Conservation (phyloP, 2,888 invertebrate genomes). For the Metopia argyrocephala region DNA sequence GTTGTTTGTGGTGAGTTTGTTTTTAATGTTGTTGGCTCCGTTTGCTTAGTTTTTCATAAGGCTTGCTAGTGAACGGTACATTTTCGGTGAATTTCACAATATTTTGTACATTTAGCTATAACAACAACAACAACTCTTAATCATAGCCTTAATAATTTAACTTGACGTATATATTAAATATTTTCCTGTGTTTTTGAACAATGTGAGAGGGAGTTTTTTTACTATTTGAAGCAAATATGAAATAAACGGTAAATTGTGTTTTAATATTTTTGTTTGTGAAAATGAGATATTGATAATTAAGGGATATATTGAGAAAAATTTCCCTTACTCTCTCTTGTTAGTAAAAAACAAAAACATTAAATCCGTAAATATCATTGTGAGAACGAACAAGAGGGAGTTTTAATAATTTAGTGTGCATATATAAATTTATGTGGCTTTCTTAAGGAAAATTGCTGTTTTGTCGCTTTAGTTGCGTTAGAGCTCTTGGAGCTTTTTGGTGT, state of each 20-base stretch:
- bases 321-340: constrained; percentile 5
- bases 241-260: constrained; percentile 58
- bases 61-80: constrained; percentile 63
- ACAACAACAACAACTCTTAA: constrained; percentile 23
- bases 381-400: constrained; percentile 65
- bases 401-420: constrained; percentile 55
- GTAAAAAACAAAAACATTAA: neutral
- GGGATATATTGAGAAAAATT: constrained; percentile 3
- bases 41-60: constrained; percentile 64
- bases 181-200: neutral
- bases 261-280: constrained; percentile 10
- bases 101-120: constrained; percentile 23
- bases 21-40: constrained; percentile 62
- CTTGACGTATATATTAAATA: constrained; percentile 16
- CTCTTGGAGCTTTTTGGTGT: constrained; percentile 77
- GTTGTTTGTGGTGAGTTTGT: constrained; percentile 37
- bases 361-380: constrained; percentile 43
- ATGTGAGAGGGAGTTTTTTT: constrained; percentile 51
- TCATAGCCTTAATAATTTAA: constrained; percentile 44
- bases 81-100: constrained; percentile 60
- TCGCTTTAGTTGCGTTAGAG: constrained; percentile 75
- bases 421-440: constrained; percentile 40
- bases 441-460: constrained; percentile 58
- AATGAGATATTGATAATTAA: neutral
- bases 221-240: neutral